Conservation (phyloP, 2,888 invertebrate species). For the Caenorhabditis panamensis region DNA sequence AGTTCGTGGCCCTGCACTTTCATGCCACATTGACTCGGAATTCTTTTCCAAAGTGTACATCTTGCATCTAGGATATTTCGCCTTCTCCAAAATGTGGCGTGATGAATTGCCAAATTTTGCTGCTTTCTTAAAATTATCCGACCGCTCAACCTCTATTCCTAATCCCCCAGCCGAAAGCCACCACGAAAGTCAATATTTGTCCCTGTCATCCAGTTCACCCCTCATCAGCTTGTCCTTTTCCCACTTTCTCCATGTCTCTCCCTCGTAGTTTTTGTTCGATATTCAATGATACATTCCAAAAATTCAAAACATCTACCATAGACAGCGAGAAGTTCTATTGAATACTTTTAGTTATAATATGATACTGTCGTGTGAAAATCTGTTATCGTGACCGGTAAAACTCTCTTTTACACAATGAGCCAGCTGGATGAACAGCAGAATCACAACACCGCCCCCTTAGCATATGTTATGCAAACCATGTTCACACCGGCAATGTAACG, state of each 20-base stretch:
- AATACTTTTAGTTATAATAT: too few species aligned
- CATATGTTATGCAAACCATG: too few species aligned
- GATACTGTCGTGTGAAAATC: background rate
- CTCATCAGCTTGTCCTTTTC: constrained; percentile 28
- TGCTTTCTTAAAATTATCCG: constrained; percentile 8
- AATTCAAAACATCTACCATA: background rate
- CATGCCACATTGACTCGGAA: background rate
- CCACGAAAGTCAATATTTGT: constrained; percentile 32
- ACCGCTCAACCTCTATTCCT: constrained; percentile 17
- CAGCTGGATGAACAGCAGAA: too few species aligned
- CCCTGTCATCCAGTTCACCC: constrained; percentile 30
- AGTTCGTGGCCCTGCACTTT: background rate
- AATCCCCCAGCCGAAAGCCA: constrained; percentile 14
- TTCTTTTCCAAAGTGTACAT: background rate
- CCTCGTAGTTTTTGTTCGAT: background rate
- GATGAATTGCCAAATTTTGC: background rate
- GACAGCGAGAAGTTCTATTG: background rate
- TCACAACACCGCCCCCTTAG: too few species aligned
- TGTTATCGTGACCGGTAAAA: too few species aligned
- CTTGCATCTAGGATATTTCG: background rate
- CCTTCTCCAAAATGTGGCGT: background rate
- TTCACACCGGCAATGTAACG: too few species aligned
- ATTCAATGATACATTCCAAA: background rate
- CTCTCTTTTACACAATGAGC: too few species aligned
- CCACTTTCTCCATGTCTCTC: constrained; percentile 6